Conservation (phyloP, 2,888 invertebrate species). For the Acanthacorydalis orientalis region DNA sequence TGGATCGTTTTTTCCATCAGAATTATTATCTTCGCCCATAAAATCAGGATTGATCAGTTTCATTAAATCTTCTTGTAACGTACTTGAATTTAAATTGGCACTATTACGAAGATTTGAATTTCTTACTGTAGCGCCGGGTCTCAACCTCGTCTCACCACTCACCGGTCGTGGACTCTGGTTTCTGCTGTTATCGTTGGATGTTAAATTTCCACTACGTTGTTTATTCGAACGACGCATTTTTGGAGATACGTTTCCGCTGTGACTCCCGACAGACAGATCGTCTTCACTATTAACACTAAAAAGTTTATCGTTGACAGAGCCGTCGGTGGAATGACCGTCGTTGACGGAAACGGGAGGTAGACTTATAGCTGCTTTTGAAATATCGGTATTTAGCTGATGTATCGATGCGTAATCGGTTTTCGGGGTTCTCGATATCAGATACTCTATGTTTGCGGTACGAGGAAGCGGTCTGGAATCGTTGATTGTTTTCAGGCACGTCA, state of each 20-base stretch:
- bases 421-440: slow-evolving; percentile 22
- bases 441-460: slow-evolving; percentile 31
- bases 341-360: slow-evolving; percentile 27
- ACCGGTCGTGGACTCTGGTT: slow-evolving; percentile 43
- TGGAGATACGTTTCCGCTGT: slow-evolving; percentile 35
- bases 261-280: slow-evolving; percentile 34
- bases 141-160: slow-evolving; percentile 33
- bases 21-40: slow-evolving; percentile 23
- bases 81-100: slow-evolving; percentile 39
- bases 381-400: slow-evolving; percentile 16
- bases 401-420: slow-evolving; percentile 18
- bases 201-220: slow-evolving; percentile 24
- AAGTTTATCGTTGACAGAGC: slow-evolving; percentile 30
- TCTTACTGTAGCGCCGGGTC: slow-evolving; percentile 29
- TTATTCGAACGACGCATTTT: slow-evolving; percentile 28
- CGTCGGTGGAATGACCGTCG: slow-evolving; percentile 34
- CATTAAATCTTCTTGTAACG: slow-evolving; percentile 71
- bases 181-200: slow-evolving; percentile 30
- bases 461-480: slow-evolving; percentile 25
- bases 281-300: slow-evolving; percentile 30
- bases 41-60: slow-evolving; percentile 71
- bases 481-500: slow-evolving; percentile 20
- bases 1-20: slow-evolving; percentile 3
- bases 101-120: slow-evolving; percentile 37
- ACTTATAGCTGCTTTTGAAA: slow-evolving; percentile 17